Percentiles rank a stretch among this genome's conserved stretches.
Conservation (phyloP, 2,888 invertebrate genomes). For the Helicoverpa assulta region DNA sequence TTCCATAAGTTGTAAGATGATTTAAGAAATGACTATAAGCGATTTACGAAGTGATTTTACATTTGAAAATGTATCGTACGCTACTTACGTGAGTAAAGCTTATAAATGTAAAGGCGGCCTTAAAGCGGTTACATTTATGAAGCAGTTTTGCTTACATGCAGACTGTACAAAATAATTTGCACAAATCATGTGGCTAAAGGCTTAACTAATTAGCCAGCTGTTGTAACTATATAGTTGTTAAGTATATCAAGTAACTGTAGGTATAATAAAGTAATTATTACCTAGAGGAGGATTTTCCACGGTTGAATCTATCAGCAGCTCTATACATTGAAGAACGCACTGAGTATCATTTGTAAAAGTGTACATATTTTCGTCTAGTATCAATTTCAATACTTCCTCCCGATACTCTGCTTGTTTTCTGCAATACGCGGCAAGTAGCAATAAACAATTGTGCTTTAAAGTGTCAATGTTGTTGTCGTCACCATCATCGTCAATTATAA, state of each 20-base stretch:
- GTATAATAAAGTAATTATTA: constrained; percentile 58
- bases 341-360: constrained; percentile 75
- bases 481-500: constrained; percentile 75
- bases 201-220: neutral
- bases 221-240: neutral
- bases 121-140: too few species aligned
- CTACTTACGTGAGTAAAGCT: too few species aligned
- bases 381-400: constrained; percentile 78
- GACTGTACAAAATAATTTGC: too few species aligned
- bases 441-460: constrained; percentile 78
- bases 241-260: neutral
- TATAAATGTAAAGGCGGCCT: too few species aligned
- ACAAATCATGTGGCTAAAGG: too few species aligned
- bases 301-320: constrained; percentile 70
- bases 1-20: too few species aligned
- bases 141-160: too few species aligned
- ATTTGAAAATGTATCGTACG: too few species aligned
- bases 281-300: constrained; percentile 77
- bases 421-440: constrained; percentile 81
- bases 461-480: constrained; percentile 72
- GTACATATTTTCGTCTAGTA: constrained; percentile 79
- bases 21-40: too few species aligned
- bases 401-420: constrained; percentile 73
- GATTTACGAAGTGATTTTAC: too few species aligned
- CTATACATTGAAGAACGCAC: constrained; percentile 78